phyloP scores from a whole-genome alignment of 2,797 vertebrate genomes.

The Oophaga sylvatica region DNA sequence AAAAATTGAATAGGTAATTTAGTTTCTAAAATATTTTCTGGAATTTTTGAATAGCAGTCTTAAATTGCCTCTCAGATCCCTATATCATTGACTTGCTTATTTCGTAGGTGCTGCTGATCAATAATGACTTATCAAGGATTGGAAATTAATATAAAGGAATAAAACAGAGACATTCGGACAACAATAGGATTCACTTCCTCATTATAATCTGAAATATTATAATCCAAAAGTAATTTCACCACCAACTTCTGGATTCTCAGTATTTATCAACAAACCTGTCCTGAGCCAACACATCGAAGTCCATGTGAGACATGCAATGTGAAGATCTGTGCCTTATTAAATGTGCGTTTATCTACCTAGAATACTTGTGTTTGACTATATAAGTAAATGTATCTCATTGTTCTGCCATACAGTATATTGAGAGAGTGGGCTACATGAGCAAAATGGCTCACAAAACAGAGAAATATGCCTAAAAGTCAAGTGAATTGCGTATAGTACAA shows the following conservation, averaged over 20 bases:
- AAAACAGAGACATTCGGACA: neutral
- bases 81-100: neutral
- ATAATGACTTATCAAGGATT: neutral
- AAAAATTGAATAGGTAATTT: neutral
- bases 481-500: neutral
- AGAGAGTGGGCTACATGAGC: neutral
- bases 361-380: neutral
- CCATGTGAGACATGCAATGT: conserved; percentile 34
- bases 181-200: neutral
- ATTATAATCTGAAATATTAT: neutral
- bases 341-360: conserved; percentile 1
- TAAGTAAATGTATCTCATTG: neutral
- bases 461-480: neutral
- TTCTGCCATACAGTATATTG: neutral
- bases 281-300: conserved; percentile 30
- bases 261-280: neutral
- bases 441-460: neutral
- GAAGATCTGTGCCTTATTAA: conserved; percentile 32
- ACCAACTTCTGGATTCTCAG: neutral
- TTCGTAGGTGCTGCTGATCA: conserved; percentile 22
- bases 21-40: neutral
- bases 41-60: neutral
- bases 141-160: neutral
- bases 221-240: neutral
- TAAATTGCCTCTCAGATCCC: neutral